Evolutionary conservation across 2,797 vertebrate species (phyloP), one percentile per base, ranked within the genome.

Genomic region (Sardinella longiceps): DNA sequence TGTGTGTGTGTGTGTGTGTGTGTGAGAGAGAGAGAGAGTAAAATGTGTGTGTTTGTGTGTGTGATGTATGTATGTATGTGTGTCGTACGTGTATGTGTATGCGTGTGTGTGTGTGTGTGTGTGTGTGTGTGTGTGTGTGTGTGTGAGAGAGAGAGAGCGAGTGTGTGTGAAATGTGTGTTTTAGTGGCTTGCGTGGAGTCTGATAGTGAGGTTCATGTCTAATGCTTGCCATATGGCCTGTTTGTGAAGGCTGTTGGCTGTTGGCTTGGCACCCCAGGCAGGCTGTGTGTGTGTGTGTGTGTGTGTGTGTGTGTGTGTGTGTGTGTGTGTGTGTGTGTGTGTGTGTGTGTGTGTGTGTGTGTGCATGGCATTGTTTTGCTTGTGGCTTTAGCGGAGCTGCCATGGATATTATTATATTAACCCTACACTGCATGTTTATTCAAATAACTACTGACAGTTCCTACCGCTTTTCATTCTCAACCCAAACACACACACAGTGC

Each of bases 211-310:
- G 85, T 84, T 88, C 80, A 60, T 85, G 87, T 86, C 37, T 90
- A 90, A 90, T 88, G 83, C 85, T 87, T 88, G 84, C 86, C 89
- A 90, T 89, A 88, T 89, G 89, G 80, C 53, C 33, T 86, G 83
- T 87, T 18, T 77, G n/a, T 43, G 30, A 70, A 33, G 88, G 83
- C 85, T 84, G 83, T 60, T 87, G 84, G 86, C 87, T 87, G 89
- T 60, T 87, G 84, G 86, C 87, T 87, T 89, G 81, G 84, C 84
- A 58, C 87, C 87, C 88, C 83, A 88, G 84, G 28, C 14, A n/a
- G n/a, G n/a, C n/a, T n/a, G n/a, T n/a, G n/a, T n/a, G n/a, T n/a
- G n/a, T n/a, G n/a, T n/a, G n/a, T n/a, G n/a, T n/a, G n/a, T n/a
- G n/a, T n/a, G n/a, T n/a, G n/a, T n/a, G n/a, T n/a, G n/a, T n/a